These are phyloP conservation scores for Alces alces DNA, from an alignment of 2,113 vertebrate genomes.

Conservation along the genomic window DNA sequence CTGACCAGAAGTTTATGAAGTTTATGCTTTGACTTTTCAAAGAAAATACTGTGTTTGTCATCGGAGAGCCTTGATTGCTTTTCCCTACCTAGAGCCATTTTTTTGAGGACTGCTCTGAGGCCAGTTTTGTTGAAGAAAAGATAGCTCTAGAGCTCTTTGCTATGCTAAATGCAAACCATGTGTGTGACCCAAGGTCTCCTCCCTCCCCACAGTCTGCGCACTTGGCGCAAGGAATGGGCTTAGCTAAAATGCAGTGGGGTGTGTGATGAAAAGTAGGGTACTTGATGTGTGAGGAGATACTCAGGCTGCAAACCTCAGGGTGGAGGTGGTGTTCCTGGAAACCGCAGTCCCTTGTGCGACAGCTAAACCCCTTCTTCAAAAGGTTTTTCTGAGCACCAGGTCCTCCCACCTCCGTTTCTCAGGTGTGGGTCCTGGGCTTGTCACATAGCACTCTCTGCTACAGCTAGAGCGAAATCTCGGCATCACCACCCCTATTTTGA, in stretches of 20 bases:
- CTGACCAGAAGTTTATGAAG: background rate
- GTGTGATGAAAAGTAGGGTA: conserved; percentile 18
- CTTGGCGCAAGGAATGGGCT: conserved; percentile 29
- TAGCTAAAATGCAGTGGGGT: conserved; percentile 22
- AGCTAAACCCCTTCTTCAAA: background rate
- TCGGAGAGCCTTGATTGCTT: background rate
- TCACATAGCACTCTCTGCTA: background rate
- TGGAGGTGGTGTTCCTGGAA: background rate
- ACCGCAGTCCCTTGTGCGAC: rapidly evolving
- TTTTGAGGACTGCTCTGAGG: background rate
- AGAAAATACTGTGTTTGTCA: conserved; percentile 14
- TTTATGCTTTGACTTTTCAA: background rate
- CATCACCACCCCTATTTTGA: background rate
- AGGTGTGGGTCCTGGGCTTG: background rate
- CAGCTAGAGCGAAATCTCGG: background rate
- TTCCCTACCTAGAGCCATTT: conserved; percentile 15
- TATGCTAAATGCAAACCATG: conserved; percentile 66
- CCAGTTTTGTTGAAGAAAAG: background rate
- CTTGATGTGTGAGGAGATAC: background rate
- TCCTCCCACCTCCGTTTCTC: background rate
- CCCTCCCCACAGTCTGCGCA: background rate
- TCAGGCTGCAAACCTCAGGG: background rate
- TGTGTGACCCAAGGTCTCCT: conserved; percentile 50
- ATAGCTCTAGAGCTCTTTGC: background rate
- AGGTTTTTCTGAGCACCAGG: background rate